phyloP scores from a whole-genome alignment of 1,140 invertebrate species.

The Drosophila pseudoananassae region DNA sequence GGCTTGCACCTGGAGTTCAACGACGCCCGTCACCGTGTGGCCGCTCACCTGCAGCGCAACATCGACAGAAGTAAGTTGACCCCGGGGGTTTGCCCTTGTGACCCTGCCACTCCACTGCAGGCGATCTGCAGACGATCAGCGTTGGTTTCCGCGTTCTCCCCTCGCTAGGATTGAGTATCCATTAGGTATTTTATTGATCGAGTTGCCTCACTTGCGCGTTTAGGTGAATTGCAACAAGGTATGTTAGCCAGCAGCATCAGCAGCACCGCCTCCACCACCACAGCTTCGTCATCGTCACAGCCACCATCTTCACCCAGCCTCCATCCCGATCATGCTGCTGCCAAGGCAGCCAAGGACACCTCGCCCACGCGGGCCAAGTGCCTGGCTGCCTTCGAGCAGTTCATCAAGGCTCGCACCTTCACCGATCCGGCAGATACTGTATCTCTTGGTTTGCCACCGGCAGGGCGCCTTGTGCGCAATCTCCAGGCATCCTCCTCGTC shows the following conservation, averaged over 20 bases:
- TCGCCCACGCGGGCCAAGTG: slow-evolving; percentile 59
- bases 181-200: slow-evolving; percentile 30
- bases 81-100: slow-evolving; percentile 27
- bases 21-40: slow-evolving; percentile 96
- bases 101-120: neutral
- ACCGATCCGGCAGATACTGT: slow-evolving; percentile 55
- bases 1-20: slow-evolving; percentile 98
- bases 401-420: slow-evolving; percentile 66
- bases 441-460: slow-evolving; percentile 68
- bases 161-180: slow-evolving; percentile 48
- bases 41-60: slow-evolving; percentile 96
- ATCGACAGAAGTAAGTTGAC: slow-evolving; percentile 96
- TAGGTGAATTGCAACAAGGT: slow-evolving; percentile 81
- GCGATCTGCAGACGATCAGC: slow-evolving; percentile 57
- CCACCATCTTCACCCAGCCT: slow-evolving; percentile 40
- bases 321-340: slow-evolving; percentile 31
- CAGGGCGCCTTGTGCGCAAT: slow-evolving; percentile 67
- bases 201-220: slow-evolving; percentile 65
- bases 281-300: slow-evolving; percentile 44
- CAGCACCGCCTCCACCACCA: slow-evolving; percentile 15
- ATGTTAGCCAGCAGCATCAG: slow-evolving; percentile 59
- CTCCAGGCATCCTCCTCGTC: slow-evolving; percentile 41
- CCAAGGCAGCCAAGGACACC: slow-evolving; percentile 34
- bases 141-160: slow-evolving; percentile 51
- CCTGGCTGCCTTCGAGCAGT: slow-evolving; percentile 72